phyloP scores from a whole-genome alignment of 2,113 vertebrate species.

The Erpornis zantholeuca region DNA sequence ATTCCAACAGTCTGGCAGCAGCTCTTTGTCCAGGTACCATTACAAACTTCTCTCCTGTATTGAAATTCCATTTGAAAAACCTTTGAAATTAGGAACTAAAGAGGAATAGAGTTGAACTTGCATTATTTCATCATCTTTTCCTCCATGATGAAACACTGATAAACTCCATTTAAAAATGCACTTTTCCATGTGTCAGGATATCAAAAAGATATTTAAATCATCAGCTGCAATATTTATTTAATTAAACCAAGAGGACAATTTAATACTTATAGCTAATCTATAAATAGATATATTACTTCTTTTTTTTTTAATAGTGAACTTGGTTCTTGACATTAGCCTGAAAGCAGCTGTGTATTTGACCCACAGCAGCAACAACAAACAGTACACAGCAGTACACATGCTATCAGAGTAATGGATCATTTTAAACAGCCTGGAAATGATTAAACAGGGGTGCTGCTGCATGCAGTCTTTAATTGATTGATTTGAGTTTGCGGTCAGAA shows the following conservation, averaged over 20 bases:
- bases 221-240: not conserved
- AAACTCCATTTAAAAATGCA: not conserved
- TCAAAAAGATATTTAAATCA: not conserved
- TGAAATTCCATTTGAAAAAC: not conserved
- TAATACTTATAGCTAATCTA: not conserved
- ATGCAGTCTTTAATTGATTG: constrained; percentile 80
- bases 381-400: constrained; percentile 42
- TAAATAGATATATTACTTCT: not conserved
- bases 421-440: constrained; percentile 74
- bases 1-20: not conserved
- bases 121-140: not conserved
- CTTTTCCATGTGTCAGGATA: not conserved
- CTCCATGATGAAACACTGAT: not conserved
- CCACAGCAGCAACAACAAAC: constrained; percentile 52
- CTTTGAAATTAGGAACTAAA: not conserved
- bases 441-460: constrained; percentile 70
- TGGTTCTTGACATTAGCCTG: constrained; percentile 9
- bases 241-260: not conserved
- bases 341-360: constrained; percentile 46
- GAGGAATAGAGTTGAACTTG: not conserved
- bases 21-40: not conserved
- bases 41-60: not conserved
- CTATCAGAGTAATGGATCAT: constrained; percentile 62
- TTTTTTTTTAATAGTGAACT: not conserved
- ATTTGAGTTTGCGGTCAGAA: constrained; percentile 80